Evolutionary conservation across 2,888 invertebrate genomes (phyloP), one percentile per base, ranked within the genome.

Genomic region (Didymodactylos carnosus): DNA sequence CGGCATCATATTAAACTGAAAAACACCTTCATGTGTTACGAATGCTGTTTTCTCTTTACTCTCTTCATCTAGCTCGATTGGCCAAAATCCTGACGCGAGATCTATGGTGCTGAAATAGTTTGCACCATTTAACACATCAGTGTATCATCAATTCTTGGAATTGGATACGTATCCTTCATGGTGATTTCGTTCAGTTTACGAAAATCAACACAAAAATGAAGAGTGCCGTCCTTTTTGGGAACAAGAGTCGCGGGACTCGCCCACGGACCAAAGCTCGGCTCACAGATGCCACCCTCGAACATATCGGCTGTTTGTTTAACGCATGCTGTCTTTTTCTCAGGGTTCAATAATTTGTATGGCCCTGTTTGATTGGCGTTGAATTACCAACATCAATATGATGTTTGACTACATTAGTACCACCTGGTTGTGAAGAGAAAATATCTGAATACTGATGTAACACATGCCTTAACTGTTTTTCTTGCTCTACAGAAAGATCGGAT

Each of bases 1-100:
- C 0, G 78, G 78, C 76, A 80, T 77, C 4, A 77, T 76, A 11
- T 72, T 76, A 49, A 78, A 81, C 73, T 80, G 76, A 69, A 76
- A 80, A 3, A 77, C 73, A 0, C 78, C 78, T 16, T 75, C n/a
- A 4, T 76, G 76, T 1, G 74, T 76, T 0, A 75, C 70, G 69
- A 80, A 80, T 1, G 78, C 78, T 0, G 79, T 79, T 35, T 79
- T 79, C 14, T 75, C 69, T 23, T 74, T 75, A 39, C 76, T 76
- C 0, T 46, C 62, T 16, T 75, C 70, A 0, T 70, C 72, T 53
- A 79, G 72, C 13, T 35, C 27, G 3, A 79, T 75, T 40, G 78
- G 77, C 76, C 77, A 78, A 39, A 76, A 80, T 3, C 77, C 79
- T 11, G 70, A 75, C 1, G 49, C 16, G 0, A 76, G 27, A 71